Conservation (phyloP, 2,888 invertebrate genomes). For the Serripes groenlandicus region DNA sequence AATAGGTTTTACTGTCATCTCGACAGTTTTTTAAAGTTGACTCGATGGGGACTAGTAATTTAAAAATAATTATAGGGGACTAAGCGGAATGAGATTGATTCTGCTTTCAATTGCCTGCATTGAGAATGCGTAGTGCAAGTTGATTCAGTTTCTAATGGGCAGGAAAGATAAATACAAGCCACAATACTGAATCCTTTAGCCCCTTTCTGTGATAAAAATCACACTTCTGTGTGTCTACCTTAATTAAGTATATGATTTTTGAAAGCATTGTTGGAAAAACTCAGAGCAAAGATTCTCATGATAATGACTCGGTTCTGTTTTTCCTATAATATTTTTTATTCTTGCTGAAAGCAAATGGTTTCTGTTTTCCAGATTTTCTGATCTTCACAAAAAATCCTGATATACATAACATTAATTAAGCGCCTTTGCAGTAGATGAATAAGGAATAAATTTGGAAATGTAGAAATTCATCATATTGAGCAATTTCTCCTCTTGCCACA, state of each 20-base stretch:
- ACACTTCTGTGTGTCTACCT: neutral
- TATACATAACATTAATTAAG: too few relatives aligned
- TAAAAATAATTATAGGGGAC: conserved; percentile 68
- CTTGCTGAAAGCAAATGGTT: too few relatives aligned
- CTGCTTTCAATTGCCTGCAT: conserved; percentile 51
- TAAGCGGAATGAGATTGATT: conserved; percentile 54
- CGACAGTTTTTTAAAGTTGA: conserved; percentile 4
- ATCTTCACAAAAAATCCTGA: too few relatives aligned
- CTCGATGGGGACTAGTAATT: conserved; percentile 61
- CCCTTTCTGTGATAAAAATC: too few relatives aligned
- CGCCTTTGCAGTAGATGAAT: too few relatives aligned
- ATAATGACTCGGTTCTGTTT: too few relatives aligned
- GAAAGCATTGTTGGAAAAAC: neutral
- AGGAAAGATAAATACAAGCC: conserved; percentile 25
- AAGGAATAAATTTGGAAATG: too few relatives aligned
- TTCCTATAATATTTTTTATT: too few relatives aligned
- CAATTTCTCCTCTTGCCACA: conserved; percentile 9
- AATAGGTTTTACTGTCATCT: conserved; percentile 2
- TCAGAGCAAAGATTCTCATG: too few relatives aligned
- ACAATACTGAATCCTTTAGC: conserved; percentile 23
- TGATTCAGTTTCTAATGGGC: conserved; percentile 60
- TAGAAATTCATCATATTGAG: neutral
- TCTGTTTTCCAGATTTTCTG: too few relatives aligned
- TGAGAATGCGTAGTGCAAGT: conserved; percentile 63
- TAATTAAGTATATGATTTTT: neutral